Evolutionary conservation across 2,113 vertebrate species (phyloP), one percentile per base, ranked within the genome.

Genomic region (Lepisosteus osseus): DNA sequence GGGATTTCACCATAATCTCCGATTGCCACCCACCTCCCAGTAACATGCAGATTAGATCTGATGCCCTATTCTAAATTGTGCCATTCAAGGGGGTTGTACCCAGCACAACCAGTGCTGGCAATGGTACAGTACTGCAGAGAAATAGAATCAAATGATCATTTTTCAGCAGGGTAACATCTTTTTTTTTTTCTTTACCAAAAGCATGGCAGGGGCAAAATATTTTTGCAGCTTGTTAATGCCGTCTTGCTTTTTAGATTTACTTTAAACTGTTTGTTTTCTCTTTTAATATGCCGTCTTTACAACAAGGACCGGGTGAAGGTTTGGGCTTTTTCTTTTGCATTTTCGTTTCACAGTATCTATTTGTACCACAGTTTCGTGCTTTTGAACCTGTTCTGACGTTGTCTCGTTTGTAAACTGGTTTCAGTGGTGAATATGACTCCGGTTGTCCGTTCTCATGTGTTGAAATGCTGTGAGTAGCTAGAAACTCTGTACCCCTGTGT

Each of bases 301-400:
- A 76, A 47, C 71, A 85, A 92, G 88, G 86, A 92, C 55, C 82
- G 72, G 73, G 76, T 87, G 67, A 83, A 91, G 87, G 86, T 91
- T 89, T 89, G 88, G 72, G 86, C 67, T 62, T 65, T 79, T 81
- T 76, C 5, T 66, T 73, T 70, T 74, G 54, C 14, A 54, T 44
- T 70, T 54, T 72, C 72, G 61, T 74, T 56, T 55, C 54, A 41
- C 72, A 70, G 70, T 62, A 54, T 79, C 77, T 72, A 65, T 54
- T 66, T 79, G 78, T 4, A 9, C 40, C 62, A 5, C 62, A 5
- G 69, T 47, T 73, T 75, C 63, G 63, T 40, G 72, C 62, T 51
- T 65, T 14, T 79, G 71, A 69, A 61, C 69, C 47, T 68, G 7
- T 55, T 74, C 69, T 75, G 61, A 72, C 57, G 54, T 56, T 72